A percentile compares a stretch with the other conserved stretches of the same genome.
Conservation (phyloP, 2,797 vertebrate genomes). For the Acanthurus tractus region DNA sequence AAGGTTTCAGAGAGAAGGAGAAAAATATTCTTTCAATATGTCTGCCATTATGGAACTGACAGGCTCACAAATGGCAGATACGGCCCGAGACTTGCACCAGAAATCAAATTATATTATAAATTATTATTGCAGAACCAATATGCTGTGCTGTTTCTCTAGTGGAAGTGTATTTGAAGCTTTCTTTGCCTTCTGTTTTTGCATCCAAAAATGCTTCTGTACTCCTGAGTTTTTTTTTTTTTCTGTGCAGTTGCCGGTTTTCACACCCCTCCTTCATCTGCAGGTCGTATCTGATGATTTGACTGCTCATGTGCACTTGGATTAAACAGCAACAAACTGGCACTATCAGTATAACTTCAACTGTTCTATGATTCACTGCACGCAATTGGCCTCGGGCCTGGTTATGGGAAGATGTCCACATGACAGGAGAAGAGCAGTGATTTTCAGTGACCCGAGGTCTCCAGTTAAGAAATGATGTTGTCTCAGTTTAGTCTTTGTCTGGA, state of each 20-base stretch:
- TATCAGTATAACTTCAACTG: conserved; percentile 8
- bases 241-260: conserved; percentile 9
- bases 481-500: conserved; percentile 47
- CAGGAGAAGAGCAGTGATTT: conserved; percentile 20
- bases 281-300: conserved; percentile 25
- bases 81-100: conserved; percentile 15
- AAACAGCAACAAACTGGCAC: neutral
- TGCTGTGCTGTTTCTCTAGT: neutral
- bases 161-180: neutral
- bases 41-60: conserved; percentile 23
- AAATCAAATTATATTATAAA: neutral
- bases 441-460: conserved; percentile 25
- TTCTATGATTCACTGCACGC: conserved; percentile 5
- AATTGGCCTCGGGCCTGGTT: conserved; percentile 16
- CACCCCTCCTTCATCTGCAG: neutral
- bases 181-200: neutral
- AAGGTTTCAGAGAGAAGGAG: conserved; percentile 24
- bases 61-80: conserved; percentile 17
- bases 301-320: conserved; percentile 7
- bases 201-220: neutral
- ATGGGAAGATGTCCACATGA: conserved; percentile 14
- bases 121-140: conserved; percentile 6
- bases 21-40: conserved; percentile 28
- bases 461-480: conserved; percentile 45
- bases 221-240: neutral